Evolutionary conservation across 2,888 invertebrate genomes (phyloP), one percentile per base, ranked within the genome.

Genomic region (Eurytoma californica): DNA sequence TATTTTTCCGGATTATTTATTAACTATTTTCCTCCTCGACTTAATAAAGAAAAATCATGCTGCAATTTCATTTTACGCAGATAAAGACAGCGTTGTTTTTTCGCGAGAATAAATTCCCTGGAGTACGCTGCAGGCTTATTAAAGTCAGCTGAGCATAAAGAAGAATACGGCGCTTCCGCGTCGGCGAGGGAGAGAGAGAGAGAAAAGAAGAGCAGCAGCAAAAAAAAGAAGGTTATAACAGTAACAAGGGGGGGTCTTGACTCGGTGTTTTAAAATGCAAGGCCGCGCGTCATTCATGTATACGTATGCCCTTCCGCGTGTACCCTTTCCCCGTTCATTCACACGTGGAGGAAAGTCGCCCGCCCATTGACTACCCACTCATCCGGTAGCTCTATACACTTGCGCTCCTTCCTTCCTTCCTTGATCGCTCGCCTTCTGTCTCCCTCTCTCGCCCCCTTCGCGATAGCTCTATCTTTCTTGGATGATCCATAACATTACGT

Each of bases 211-310:
- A 13, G 20, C 12, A 4, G 58, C 24, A 5, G 24, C 24, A 7
- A 7, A n/a, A n/a, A n/a, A n/a, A 47, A 58, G 63, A 20, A 63
- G 60, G 77, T 24, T 51, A 14, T 57, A 77, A 5, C 57, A 24
- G 58, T n/a, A 49, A 28, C 4, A 49, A 20, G 28, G 9, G 57
- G 18, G 30, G 47, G n/a, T 18, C 12, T 58, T 13, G 14, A 84
- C 78, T 79, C 14, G 53, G 83, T 80, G 70, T 61, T 82, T 85
- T 84, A 84, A 86, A 86, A 85, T 86, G 86, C 86, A 85, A 82
- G 82, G 85, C 84, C 84, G 86, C 85, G 84, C 67, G 82, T 79
- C 76, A 80, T 61, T 72, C 55, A 30, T 24, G 28, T 14, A n/a
- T n/a, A 20, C 28, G 9, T 24, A 18, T 67, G 61, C 55, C n/a